Evolutionary conservation across 2,113 vertebrate species (phyloP).

Genomic region (Sapayoa aenigma): DNA sequence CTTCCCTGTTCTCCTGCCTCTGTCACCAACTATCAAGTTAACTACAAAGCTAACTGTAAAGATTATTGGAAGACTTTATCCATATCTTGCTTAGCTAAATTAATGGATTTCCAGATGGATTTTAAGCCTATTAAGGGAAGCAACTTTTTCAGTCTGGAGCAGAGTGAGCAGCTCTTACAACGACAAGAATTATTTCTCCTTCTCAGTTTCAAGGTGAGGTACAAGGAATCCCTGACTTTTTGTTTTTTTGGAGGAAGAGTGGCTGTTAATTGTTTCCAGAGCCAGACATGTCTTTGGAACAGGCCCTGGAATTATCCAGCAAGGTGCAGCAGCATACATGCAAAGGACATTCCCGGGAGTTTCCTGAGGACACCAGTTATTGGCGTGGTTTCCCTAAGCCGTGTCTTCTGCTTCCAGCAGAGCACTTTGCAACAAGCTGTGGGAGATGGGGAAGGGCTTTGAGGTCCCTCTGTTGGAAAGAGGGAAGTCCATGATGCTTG

Average conservation of each 20-base stretch:
- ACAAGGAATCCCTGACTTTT: neutral
- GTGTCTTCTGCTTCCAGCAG: neutral
- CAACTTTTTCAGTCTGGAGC: neutral
- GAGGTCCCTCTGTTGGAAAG: neutral
- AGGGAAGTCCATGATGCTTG: neutral
- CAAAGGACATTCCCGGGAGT: neutral
- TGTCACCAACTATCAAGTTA: neutral
- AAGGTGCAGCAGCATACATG: neutral
- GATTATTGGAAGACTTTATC: neutral
- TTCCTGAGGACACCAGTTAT: neutral
- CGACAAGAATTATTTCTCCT: neutral
- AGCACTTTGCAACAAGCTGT: neutral
- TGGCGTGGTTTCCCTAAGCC: neutral
- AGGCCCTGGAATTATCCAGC: neutral
- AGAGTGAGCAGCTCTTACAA: neutral
- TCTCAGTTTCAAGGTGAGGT: neutral
- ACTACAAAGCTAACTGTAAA: no score
- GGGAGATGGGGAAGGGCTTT: neutral
- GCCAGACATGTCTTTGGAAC: neutral
- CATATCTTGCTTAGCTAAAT: neutral
- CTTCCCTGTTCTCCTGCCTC: neutral
- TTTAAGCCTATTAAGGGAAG: neutral
- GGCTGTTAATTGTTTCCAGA: constrained; percentile 21
- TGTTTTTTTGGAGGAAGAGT: neutral
- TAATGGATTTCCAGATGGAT: neutral